These are phyloP conservation scores for Morpho achilles DNA, from an alignment of 2,888 invertebrate species.

Conservation along the genomic window DNA sequence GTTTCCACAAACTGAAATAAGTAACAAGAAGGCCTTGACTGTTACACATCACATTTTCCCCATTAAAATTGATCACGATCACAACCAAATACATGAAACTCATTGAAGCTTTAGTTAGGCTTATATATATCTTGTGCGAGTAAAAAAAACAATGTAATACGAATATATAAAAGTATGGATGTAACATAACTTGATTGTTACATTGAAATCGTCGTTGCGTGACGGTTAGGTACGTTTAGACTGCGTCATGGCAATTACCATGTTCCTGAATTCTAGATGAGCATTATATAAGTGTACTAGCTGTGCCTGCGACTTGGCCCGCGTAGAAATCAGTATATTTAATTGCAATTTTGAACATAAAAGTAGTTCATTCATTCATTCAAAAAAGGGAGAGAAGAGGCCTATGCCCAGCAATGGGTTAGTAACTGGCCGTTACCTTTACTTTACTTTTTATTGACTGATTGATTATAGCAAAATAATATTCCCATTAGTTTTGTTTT, in stretches of 20 bases:
- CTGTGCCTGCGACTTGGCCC: too few relatives aligned
- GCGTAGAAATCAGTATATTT: too few relatives aligned
- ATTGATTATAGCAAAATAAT: too few relatives aligned
- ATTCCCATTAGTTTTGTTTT: too few relatives aligned
- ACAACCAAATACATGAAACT: constrained; percentile 37
- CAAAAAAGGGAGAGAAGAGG: too few relatives aligned
- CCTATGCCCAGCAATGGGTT: too few relatives aligned
- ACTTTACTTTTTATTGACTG: too few relatives aligned
- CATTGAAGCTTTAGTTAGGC: constrained; percentile 50
- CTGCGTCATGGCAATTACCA: constrained; percentile 60
- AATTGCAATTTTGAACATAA: too few relatives aligned
- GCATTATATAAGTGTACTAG: neutral
- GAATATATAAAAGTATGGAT: constrained; percentile 19
- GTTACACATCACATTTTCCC: constrained; percentile 59
- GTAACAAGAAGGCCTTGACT: constrained; percentile 23
- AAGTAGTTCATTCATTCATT: too few relatives aligned
- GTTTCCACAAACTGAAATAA: constrained; percentile 16
- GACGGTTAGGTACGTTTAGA: constrained; percentile 43
- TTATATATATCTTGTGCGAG: constrained; percentile 37
- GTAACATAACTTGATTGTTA: constrained; percentile 30
- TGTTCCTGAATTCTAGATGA: constrained; percentile 34
- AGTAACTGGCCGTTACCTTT: too few relatives aligned
- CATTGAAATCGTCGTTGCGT: constrained; percentile 67
- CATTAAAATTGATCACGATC: constrained; percentile 35
- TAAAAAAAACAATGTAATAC: constrained; percentile 34